Base-by-base conservation (phyloP, 2,888 invertebrate genomes). In the Holacanthella duospinosa region DNA sequence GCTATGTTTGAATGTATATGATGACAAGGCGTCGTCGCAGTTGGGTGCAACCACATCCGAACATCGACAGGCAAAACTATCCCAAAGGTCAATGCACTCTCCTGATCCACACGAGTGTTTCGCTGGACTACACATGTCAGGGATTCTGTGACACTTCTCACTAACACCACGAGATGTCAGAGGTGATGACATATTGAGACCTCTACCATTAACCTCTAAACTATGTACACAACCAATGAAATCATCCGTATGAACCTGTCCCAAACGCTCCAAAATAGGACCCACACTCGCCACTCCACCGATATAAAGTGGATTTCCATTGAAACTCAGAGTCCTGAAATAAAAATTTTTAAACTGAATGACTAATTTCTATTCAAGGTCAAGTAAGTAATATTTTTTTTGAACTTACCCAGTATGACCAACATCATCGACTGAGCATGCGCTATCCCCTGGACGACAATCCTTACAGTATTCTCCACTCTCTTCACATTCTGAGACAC, bases 191-290 rank as follows among this genome's bases (percentile, higher is more conserved):
- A 93, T 79, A 75, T 93, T 93, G 27, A 93, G 76, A 1, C 85
- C 80, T 26, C 91, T 83, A 2, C 93, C 93, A 75, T 95, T 93
- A 61, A 95, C 84, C 0, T 88, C 84, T 1, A 94, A 87, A 71
- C 91, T 91, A 75, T 93, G 92, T 70, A 95, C 85, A 75, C 96
- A 96, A 3, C 96, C 96, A 21, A 94, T 86, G 65, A 96, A 85
- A 76, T 95, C 94, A 75, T 94, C 93, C 0, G 93, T 87, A 74
- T 87, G 87, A 44, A 95, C 85, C 78, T 94, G 93, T 0, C 91
- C 92, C 0, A 90, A 90, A 55, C 93, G 83, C 76, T 93, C 91
- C 28, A 93, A 78, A 0, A 93, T 85, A 19, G 92, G 89, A 77
- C 91, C 90, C 0, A 93, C 89, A 70, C 86, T 86, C 55, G 84